Evolutionary conservation across 1,140 invertebrate species (phyloP).

Genomic region (Rhynchophorus ferrugineus): DNA sequence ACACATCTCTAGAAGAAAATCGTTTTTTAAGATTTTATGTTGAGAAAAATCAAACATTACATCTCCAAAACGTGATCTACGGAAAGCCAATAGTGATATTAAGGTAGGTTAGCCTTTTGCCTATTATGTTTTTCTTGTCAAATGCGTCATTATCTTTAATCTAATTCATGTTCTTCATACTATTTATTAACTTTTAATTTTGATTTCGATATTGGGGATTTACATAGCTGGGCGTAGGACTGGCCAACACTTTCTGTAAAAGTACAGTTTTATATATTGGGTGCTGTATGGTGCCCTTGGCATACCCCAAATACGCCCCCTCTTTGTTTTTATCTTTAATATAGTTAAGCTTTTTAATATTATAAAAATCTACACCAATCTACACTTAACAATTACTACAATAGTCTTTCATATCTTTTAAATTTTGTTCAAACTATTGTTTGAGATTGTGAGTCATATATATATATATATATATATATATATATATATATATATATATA

Average conservation of each 20-base stretch:
- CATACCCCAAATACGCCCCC: constrained; percentile 15
- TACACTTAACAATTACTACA: no score
- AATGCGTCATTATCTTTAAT: constrained; percentile 20
- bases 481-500: no score
- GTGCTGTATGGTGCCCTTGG: constrained; percentile 13
- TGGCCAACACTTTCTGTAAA: no score
- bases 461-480: no score
- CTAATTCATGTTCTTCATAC: constrained; percentile 13
- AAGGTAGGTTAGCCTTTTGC: constrained; percentile 17
- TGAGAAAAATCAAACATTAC: background rate
- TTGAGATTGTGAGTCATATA: no score
- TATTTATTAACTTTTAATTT: constrained; percentile 2
- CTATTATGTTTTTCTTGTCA: constrained; percentile 20
- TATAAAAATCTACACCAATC: background rate
- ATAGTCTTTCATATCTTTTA: no score
- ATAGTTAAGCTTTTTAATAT: constrained; percentile 1
- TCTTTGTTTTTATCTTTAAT: constrained; percentile 14
- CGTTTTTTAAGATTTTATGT: background rate
- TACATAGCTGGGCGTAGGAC: no score
- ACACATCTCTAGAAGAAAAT: background rate
- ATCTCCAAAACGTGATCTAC: constrained; percentile 1
- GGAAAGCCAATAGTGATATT: background rate
- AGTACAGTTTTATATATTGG: no score
- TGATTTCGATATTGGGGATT: constrained; percentile 2
- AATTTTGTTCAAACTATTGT: no score